Percentiles rank a stretch among this genome's conserved stretches.
Conservation (phyloP, 2,888 invertebrate species). For the Anorthoa munda region DNA sequence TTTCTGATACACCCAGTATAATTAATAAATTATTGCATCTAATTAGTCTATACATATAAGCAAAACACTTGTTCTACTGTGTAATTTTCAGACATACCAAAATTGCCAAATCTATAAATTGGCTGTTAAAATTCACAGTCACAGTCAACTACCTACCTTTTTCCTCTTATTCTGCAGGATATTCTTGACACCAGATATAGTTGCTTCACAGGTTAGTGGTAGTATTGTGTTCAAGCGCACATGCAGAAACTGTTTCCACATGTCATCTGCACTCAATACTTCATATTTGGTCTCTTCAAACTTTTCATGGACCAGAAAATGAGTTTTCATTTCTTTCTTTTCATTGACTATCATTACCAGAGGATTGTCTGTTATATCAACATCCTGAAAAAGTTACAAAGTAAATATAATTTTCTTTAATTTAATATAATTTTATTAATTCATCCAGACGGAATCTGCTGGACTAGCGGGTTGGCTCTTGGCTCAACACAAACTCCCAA, state of each 20-base stretch:
- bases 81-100: too few relatives aligned
- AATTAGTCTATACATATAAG: too few relatives aligned
- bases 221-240: slow-evolving; percentile 93
- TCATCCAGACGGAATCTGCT: too few relatives aligned
- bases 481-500: too few relatives aligned
- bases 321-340: slow-evolving; percentile 91
- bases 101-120: neutral
- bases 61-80: too few relatives aligned
- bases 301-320: slow-evolving; percentile 93
- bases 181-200: slow-evolving; percentile 91
- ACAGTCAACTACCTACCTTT: slow-evolving; percentile 84
- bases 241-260: slow-evolving; percentile 93
- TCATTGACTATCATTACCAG: slow-evolving; percentile 92
- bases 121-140: neutral
- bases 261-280: slow-evolving; percentile 91
- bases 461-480: too few relatives aligned
- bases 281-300: slow-evolving; percentile 93
- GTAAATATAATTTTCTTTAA: neutral
- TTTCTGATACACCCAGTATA: too few relatives aligned
- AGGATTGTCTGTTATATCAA: slow-evolving; percentile 95
- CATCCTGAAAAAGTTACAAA: slow-evolving; percentile 87
- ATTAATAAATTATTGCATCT: too few relatives aligned
- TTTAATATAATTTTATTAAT: too few relatives aligned
- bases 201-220: slow-evolving; percentile 92
- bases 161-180: slow-evolving; percentile 92